phyloP scores from a whole-genome alignment of 2,113 vertebrate genomes.

The Tyrannus savana region DNA sequence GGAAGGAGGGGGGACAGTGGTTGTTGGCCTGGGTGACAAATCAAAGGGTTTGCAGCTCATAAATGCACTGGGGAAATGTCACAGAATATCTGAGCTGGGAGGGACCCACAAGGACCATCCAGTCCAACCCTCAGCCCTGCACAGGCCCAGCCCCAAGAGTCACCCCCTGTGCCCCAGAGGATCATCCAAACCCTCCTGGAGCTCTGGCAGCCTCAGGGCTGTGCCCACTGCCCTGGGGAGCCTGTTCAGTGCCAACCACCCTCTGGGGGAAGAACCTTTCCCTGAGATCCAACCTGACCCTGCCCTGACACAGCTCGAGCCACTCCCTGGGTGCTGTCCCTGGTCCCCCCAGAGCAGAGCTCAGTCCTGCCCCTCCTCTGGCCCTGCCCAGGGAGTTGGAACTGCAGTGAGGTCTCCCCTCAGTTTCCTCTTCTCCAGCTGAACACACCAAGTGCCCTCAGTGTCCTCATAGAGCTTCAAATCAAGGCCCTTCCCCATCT shows the following conservation, averaged over 20 bases:
- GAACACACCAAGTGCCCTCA: background rate
- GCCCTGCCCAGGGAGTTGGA: background rate
- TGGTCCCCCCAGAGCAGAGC: background rate
- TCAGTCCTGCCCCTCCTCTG: background rate
- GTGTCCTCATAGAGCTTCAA: background rate
- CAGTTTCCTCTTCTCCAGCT: background rate
- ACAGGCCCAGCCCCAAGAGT: background rate
- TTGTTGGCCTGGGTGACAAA: background rate
- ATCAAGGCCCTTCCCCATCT: background rate
- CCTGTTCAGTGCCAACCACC: background rate
- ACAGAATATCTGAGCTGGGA: background rate
- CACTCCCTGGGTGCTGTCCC: background rate
- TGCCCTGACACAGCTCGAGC: background rate
- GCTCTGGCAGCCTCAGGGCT: background rate
- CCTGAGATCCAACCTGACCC: background rate
- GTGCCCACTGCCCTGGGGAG: background rate
- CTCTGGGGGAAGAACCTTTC: background rate
- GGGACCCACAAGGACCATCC: background rate
- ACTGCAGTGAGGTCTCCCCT: background rate
- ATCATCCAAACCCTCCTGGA: background rate
- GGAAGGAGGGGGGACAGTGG: background rate
- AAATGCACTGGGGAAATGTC: background rate
- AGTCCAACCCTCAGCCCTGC: background rate
- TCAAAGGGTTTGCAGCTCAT: background rate
- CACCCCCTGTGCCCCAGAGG: too few relatives aligned